phyloP scores from a whole-genome alignment of 2,797 vertebrate species.

The Anisognathus igniventris region DNA sequence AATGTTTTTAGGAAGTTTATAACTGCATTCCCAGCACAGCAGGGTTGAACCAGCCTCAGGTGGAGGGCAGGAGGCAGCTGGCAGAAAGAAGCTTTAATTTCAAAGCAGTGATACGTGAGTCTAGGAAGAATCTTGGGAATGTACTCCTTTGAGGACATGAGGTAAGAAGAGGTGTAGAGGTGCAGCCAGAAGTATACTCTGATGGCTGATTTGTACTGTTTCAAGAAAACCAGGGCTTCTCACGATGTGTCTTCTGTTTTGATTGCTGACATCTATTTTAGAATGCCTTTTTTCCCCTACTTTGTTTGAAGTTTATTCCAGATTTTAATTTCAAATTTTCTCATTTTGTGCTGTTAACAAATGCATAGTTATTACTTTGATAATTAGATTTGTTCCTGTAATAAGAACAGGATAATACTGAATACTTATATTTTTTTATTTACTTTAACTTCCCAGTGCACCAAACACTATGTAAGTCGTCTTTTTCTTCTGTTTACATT shows the following conservation, averaged over 20 bases:
- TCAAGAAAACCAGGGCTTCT: background rate
- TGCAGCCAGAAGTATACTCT: background rate
- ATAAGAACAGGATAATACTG: background rate
- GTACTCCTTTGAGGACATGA: background rate
- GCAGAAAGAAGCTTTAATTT: background rate
- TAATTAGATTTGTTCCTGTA: background rate
- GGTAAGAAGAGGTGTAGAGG: background rate
- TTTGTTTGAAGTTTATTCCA: background rate
- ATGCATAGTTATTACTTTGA: background rate
- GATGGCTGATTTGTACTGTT: background rate
- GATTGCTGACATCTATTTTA: background rate
- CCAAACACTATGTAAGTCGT: background rate
- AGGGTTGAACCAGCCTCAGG: background rate
- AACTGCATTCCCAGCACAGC: background rate
- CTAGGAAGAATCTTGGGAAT: background rate
- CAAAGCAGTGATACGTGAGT: background rate
- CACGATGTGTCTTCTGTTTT: background rate
- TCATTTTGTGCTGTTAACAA: background rate
- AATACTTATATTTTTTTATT: background rate
- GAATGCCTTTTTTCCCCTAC: accelerated
- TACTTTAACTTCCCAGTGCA: background rate
- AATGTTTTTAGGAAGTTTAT: background rate
- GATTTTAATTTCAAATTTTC: background rate
- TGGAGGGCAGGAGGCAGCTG: background rate
- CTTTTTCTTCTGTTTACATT: background rate